phyloP scores from a whole-genome alignment of 1,140 invertebrate species.

The Anastatus disparis region DNA sequence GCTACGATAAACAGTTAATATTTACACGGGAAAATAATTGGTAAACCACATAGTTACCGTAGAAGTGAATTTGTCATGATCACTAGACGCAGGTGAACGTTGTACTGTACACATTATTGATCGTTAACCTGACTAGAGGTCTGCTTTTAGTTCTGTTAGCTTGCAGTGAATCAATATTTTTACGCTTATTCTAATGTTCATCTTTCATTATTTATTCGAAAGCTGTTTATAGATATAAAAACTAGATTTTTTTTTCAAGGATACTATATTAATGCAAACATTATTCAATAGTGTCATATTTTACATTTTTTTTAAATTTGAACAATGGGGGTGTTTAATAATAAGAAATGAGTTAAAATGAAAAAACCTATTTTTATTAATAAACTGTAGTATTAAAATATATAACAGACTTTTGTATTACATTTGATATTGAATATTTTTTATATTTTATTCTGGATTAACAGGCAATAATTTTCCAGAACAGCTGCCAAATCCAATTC shows the following conservation, averaged over 20 bases:
- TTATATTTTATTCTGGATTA: conserved; percentile 37
- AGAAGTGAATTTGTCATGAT: conserved; percentile 59
- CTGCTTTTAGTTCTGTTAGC: too few species aligned
- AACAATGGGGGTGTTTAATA: too few species aligned
- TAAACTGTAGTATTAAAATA: too few species aligned
- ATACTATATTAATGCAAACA: too few species aligned
- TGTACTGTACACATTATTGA: conserved; percentile 57
- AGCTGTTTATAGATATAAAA: not conserved
- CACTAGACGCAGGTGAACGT: conserved; percentile 24
- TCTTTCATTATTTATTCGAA: not conserved
- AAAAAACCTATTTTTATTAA: not conserved
- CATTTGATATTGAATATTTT: too few species aligned
- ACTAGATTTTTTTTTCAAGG: too few species aligned
- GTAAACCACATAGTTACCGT: conserved; percentile 50
- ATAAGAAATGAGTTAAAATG: not conserved
- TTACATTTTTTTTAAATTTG: too few species aligned
- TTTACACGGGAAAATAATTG: not conserved
- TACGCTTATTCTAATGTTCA: not conserved
- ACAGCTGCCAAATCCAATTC: conserved; percentile 93
- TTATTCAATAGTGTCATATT: too few species aligned
- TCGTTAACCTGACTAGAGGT: conserved; percentile 42
- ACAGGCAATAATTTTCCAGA: conserved; percentile 88
- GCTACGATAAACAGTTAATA: too few species aligned
- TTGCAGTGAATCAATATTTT: conserved; percentile 29
- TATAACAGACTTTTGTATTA: too few species aligned